Evolutionary conservation across 2,113 vertebrate genomes (phyloP), one percentile per base, ranked within the genome.

Genomic region (Scartelaos histophorus): DNA sequence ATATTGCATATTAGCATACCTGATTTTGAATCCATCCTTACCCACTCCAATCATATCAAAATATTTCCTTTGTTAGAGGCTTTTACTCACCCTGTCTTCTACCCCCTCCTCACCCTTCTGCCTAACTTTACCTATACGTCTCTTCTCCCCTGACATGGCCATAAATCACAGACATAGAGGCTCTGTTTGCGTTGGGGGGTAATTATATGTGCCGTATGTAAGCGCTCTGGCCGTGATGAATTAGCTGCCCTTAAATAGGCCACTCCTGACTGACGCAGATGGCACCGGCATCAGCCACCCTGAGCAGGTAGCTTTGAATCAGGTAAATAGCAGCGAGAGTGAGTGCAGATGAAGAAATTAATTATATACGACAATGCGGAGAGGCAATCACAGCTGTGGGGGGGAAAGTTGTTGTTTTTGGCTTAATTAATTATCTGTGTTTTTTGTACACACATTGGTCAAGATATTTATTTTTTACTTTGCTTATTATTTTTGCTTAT

Each of bases 201-300:
- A 89, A 92, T 92, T 92, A 92, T 85, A 81, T 83, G 64, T 83
- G 83, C 82, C 80, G 65, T 91, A 90, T 90, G 89, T 87, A 90
- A 87, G 88, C 89, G 79, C 82, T 91, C 87, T 86, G 85, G 76
- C 81, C 78, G 54, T 92, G 92, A 93, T 93, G 85, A 92, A 93
- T 93, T 92, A 90, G 88, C 79, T 82, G 82, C 88, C 86, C 81
- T 61, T 87, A 89, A 89, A 91, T 93, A 92, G 91, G 90, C 84
- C 85, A 86, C 77, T 85, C 81, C 84, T 89, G 83, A 92, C 80
- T 92, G 92, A 91, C 88, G 87, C 79, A 70, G 70, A 80, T 90
- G 90, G 90, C 85, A 88, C 67, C 16, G n/a, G 71, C 80, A 67
- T 69, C 78, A 72, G 75, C 79, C 70, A 66, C 75, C 54, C 13